Evolutionary conservation across 2,797 vertebrate genomes (phyloP).

Genomic region (Rhinogobio ventralis): DNA sequence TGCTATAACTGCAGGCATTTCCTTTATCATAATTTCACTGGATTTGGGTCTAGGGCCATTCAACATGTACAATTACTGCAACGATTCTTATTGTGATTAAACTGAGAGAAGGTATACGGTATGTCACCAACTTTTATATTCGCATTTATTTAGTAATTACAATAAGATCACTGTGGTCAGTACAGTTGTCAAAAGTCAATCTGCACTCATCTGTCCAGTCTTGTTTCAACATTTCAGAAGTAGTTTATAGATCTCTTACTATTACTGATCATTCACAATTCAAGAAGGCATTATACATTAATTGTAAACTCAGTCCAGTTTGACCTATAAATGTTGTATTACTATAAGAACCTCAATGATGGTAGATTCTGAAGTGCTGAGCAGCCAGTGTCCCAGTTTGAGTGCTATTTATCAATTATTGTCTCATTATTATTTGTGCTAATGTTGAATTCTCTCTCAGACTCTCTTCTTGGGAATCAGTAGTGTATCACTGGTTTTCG

Average conservation of each 20-base stretch:
- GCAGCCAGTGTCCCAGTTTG: not conserved
- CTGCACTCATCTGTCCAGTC: not conserved
- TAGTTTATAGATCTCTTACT: not conserved
- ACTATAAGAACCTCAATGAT: not conserved
- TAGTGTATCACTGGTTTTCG: not conserved
- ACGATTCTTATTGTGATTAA: not conserved
- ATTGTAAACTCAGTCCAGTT: not conserved
- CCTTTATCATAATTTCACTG: not conserved
- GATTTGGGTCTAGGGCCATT: not conserved
- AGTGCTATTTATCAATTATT: not conserved
- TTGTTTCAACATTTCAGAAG: not conserved
- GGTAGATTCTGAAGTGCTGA: not conserved
- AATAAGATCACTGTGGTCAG: not conserved
- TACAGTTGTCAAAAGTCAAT: not conserved
- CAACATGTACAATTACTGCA: fast-evolving
- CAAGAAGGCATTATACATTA: not conserved
- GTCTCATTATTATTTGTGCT: not conserved
- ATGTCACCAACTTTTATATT: not conserved
- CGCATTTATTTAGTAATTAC: not conserved
- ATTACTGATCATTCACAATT: not conserved
- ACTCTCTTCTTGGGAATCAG: not conserved
- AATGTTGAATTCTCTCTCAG: not conserved
- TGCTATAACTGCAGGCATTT: not conserved
- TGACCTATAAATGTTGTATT: not conserved
- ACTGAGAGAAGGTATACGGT: not conserved